Percentiles rank a stretch among this genome's conserved stretches.
These are phyloP conservation scores for Micrastur ruficollis DNA, from an alignment of 2,797 vertebrate species.

Conservation along the genomic window DNA sequence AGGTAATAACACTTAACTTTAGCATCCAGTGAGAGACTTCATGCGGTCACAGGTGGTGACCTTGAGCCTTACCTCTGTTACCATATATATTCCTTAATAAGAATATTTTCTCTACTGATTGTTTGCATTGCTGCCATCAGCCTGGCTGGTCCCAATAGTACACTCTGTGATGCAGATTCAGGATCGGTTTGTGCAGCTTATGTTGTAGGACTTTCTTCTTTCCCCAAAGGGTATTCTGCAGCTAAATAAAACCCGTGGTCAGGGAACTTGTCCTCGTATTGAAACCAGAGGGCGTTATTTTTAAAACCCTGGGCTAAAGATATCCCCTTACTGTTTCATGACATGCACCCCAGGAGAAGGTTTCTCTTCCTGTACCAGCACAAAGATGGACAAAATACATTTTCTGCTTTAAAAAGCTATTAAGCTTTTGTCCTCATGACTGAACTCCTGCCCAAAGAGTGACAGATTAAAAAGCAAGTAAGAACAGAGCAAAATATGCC, in stretches of 20 bases:
- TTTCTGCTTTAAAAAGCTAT: not conserved
- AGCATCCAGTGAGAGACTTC: not conserved
- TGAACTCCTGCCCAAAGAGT: not conserved
- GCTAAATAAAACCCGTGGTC: slow-evolving; percentile 37
- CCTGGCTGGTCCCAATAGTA: not conserved
- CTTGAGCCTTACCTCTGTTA: not conserved
- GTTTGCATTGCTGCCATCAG: not conserved
- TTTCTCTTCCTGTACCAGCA: slow-evolving; percentile 6
- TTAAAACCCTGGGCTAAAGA: slow-evolving; percentile 30
- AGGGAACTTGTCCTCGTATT: slow-evolving; percentile 30
- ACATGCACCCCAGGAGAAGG: not conserved
- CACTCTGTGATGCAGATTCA: not conserved
- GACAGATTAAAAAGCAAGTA: not conserved
- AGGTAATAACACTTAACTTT: not conserved
- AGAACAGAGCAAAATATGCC: not conserved
- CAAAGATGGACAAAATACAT: slow-evolving; percentile 3
- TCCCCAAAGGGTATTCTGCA: slow-evolving; percentile 13
- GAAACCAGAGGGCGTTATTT: slow-evolving; percentile 26
- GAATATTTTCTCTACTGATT: not conserved
- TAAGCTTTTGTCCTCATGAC: slow-evolving; percentile 2
- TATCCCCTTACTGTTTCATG: not conserved
- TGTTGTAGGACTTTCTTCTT: not conserved
- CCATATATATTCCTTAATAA: not conserved
- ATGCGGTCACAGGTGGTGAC: not conserved
- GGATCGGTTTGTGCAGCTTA: not conserved